phyloP scores from a whole-genome alignment of 2,797 vertebrate species.

The Sebastes iracundus region DNA sequence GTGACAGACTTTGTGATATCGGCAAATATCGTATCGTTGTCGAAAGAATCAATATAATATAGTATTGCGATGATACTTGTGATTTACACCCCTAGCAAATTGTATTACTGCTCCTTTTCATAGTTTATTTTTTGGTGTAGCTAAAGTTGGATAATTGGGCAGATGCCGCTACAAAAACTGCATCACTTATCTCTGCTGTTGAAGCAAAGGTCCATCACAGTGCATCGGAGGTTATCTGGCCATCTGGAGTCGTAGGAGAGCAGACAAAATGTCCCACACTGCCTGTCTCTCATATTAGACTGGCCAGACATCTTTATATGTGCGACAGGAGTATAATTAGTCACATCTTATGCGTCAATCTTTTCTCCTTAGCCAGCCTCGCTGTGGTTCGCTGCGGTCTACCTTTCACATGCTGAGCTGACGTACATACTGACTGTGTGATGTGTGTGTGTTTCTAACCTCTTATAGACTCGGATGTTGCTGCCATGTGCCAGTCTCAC shows the following conservation, averaged over 20 bases:
- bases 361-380: neutral
- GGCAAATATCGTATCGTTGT: no score
- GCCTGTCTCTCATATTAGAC: constrained; percentile 8
- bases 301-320: neutral
- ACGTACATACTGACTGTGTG: neutral
- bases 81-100: no score
- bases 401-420: neutral
- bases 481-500: constrained; percentile 74
- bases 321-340: neutral
- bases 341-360: neutral
- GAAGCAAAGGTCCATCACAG: neutral
- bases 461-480: constrained; percentile 54
- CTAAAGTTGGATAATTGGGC: neutral
- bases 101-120: no score
- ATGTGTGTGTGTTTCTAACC: neutral
- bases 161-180: neutral
- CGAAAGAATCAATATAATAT: no score
- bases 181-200: neutral
- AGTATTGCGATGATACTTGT: no score
- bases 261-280: neutral
- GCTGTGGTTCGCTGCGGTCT: neutral
- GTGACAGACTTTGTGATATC: no score
- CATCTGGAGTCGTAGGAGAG: neutral
- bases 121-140: neutral
- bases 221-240: neutral